phyloP scores from a whole-genome alignment of 2,113 vertebrate genomes.

The Jaculus jaculus region DNA sequence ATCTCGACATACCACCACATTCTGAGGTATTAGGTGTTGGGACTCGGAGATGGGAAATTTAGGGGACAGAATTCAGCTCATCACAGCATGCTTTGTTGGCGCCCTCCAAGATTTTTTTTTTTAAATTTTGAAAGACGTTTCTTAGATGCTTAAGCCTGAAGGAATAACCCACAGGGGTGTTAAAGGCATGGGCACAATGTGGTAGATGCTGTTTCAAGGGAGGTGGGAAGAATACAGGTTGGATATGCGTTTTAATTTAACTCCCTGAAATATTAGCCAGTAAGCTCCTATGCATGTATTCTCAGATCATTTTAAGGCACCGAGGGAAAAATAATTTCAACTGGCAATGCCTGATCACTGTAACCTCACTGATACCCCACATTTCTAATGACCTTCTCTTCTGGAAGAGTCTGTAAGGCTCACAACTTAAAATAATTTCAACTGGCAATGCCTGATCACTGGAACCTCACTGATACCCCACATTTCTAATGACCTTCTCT shows the following conservation, averaged over 20 bases:
- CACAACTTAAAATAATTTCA: constrained; percentile 10
- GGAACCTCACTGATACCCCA: not conserved
- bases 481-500: constrained; percentile 32
- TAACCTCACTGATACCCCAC: not conserved
- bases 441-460: not conserved
- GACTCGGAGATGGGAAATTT: not conserved
- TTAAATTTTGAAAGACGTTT: constrained; percentile 33
- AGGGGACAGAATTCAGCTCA: not conserved
- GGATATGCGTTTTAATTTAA: not conserved
- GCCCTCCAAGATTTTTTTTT: not conserved
- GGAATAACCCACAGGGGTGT: not conserved
- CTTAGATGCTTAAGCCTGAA: not conserved
- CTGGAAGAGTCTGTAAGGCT: constrained; percentile 47
- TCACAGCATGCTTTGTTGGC: not conserved
- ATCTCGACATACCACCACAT: not conserved
- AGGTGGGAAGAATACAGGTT: not conserved
- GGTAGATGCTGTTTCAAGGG: not conserved
- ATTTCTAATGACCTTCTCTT: constrained; percentile 40
- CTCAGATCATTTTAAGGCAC: not conserved
- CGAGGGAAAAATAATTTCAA: constrained; percentile 25
- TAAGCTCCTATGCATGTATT: not conserved
- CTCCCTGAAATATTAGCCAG: not conserved
- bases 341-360: not conserved
- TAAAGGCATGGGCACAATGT: not conserved
- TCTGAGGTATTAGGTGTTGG: not conserved